These are phyloP conservation scores for Thaumatotibia leucotreta DNA, from an alignment of 1,140 invertebrate species.

Conservation along the genomic window DNA sequence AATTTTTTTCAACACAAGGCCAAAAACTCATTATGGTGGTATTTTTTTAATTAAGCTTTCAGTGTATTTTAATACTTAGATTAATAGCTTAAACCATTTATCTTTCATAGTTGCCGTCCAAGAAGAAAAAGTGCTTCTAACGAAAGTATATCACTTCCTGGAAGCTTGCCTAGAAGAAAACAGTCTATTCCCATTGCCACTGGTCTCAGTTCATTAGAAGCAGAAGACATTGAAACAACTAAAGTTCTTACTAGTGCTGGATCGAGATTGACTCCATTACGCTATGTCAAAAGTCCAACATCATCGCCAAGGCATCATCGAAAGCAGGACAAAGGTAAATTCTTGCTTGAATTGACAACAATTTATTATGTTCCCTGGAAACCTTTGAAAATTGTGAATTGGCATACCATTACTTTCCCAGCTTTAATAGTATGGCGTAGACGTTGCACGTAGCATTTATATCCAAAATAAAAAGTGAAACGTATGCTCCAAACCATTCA, in stretches of 20 bases:
- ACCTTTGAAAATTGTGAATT: neutral
- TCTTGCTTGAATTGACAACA: neutral
- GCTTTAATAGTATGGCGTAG: neutral
- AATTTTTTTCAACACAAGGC: too few relatives aligned
- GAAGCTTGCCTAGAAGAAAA: slow-evolving; percentile 81
- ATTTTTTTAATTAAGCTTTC: too few relatives aligned
- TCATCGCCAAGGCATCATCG: slow-evolving; percentile 53
- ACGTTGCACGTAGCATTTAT: neutral
- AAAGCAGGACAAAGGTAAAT: slow-evolving; percentile 56
- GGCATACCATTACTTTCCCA: neutral
- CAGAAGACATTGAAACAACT: slow-evolving; percentile 74
- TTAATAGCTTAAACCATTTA: too few relatives aligned
- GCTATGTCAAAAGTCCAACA: slow-evolving; percentile 59
- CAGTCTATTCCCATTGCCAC: slow-evolving; percentile 76
- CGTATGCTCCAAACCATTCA: neutral
- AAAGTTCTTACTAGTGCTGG: slow-evolving; percentile 51
- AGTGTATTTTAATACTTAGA: too few relatives aligned
- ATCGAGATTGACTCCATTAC: slow-evolving; percentile 57
- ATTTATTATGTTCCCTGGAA: neutral
- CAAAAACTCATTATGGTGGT: too few relatives aligned
- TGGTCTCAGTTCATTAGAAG: slow-evolving; percentile 70
- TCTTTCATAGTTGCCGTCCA: slow-evolving; percentile 46
- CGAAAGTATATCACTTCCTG: slow-evolving; percentile 79
- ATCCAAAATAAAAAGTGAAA: neutral
- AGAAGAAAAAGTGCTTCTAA: slow-evolving; percentile 73